These are phyloP conservation scores for Corynorhinus townsendii DNA, from an alignment of 2,113 vertebrate species.

Conservation along the genomic window DNA sequence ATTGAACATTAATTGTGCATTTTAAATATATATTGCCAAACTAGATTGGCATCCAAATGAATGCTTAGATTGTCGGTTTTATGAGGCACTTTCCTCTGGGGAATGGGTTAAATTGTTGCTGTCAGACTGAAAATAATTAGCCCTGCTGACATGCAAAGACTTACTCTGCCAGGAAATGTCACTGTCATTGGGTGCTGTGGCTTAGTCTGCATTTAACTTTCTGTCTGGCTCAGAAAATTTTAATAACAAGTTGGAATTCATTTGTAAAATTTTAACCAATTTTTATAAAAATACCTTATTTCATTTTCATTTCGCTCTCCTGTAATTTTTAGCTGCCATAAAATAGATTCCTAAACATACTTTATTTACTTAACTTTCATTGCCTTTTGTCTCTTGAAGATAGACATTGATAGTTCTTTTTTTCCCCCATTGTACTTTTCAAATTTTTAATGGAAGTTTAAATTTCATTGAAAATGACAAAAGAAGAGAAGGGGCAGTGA, in stretches of 20 bases:
- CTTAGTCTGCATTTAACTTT: constrained; percentile 77
- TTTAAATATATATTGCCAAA: constrained; percentile 62
- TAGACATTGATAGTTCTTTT: constrained; percentile 40
- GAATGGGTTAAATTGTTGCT: constrained; percentile 82
- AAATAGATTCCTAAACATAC: constrained; percentile 61
- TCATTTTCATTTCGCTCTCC: constrained; percentile 69
- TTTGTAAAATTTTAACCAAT: constrained; percentile 77
- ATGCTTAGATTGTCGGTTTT: constrained; percentile 73
- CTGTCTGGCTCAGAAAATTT: constrained; percentile 80
- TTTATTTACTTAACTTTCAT: constrained; percentile 64
- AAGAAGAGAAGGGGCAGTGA: background rate
- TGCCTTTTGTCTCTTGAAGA: constrained; percentile 47
- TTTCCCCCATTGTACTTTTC: constrained; percentile 31
- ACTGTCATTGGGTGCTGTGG: constrained; percentile 79
- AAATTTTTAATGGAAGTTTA: constrained; percentile 59
- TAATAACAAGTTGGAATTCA: constrained; percentile 81
- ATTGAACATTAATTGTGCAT: constrained; percentile 66
- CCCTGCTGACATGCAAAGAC: constrained; percentile 80
- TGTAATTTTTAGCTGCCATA: constrained; percentile 63
- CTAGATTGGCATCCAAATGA: constrained; percentile 77
- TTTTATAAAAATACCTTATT: constrained; percentile 71
- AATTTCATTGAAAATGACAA: constrained; percentile 53
- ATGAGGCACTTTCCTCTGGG: constrained; percentile 68
- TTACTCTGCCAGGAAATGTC: constrained; percentile 86
- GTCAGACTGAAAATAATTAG: constrained; percentile 84